These are phyloP conservation scores for Drosophila truncata DNA, from an alignment of 1,140 invertebrate species.

Conservation along the genomic window DNA sequence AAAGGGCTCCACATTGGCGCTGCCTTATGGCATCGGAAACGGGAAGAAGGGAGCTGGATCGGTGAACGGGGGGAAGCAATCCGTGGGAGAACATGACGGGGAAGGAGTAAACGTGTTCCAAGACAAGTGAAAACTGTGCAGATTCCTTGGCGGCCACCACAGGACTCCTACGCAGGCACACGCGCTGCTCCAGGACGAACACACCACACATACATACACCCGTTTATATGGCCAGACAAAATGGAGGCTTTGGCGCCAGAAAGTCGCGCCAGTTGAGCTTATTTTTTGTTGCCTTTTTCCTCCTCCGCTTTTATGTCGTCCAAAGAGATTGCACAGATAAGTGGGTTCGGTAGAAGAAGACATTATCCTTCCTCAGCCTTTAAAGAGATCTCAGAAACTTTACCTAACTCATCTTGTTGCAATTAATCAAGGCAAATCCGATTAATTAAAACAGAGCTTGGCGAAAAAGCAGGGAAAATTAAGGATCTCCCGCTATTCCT, in stretches of 20 bases:
- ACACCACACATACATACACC: conserved; percentile 24
- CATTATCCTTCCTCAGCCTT: background rate
- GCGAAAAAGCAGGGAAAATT: conserved; percentile 7
- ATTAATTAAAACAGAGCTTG: conserved; percentile 57
- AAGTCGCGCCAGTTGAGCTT: conserved; percentile 82
- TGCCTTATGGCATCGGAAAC: conserved; percentile 44
- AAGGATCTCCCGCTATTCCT: conserved; percentile 45
- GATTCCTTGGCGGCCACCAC: conserved; percentile 61
- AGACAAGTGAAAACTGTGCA: conserved; percentile 67
- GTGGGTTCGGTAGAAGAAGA: conserved; percentile 9
- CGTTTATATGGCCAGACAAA: conserved; percentile 81
- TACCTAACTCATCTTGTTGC: conserved; percentile 19
- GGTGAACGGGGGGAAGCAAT: conserved; percentile 35
- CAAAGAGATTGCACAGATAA: conserved; percentile 42
- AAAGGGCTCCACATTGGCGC: conserved; percentile 80
- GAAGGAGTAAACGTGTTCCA: conserved; percentile 52
- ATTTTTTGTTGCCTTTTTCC: conserved; percentile 21
- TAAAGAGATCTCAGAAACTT: conserved; percentile 18
- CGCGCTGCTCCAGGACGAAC: conserved; percentile 50
- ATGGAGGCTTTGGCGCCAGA: conserved; percentile 79
- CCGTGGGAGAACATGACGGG: conserved; percentile 40
- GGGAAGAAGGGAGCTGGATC: background rate
- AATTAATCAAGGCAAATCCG: conserved; percentile 52
- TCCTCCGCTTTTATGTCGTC: conserved; percentile 51
- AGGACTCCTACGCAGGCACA: conserved; percentile 70